Percentiles rank a stretch among this genome's conserved stretches.
Evolutionary conservation across 1,140 invertebrate species (phyloP).

Genomic region (Anastrepha ludens): DNA sequence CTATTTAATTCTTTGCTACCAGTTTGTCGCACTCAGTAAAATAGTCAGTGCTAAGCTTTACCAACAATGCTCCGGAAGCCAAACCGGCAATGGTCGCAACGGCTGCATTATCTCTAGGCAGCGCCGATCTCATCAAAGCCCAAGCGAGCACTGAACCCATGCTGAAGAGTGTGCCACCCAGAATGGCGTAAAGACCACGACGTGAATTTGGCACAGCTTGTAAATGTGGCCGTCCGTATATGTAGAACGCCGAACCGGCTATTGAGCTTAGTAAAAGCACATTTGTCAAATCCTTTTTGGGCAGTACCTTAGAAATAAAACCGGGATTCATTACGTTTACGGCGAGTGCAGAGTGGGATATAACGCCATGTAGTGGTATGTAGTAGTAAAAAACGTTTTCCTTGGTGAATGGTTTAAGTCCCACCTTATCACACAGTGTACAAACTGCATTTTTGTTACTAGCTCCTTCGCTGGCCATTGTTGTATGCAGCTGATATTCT

Average conservation of each 20-base stretch:
- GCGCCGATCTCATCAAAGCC: constrained; percentile 81
- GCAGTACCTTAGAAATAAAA: constrained; percentile 75
- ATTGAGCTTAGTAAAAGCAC: constrained; percentile 78
- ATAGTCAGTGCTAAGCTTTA: constrained; percentile 79
- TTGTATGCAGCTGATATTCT: constrained; percentile 16
- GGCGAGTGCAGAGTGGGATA: constrained; percentile 78
- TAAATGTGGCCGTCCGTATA: constrained; percentile 79
- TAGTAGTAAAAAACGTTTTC: constrained; percentile 80
- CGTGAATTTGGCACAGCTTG: constrained; percentile 72
- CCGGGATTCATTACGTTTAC: constrained; percentile 82
- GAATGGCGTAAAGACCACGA: constrained; percentile 78
- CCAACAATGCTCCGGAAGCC: constrained; percentile 77
- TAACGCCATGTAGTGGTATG: constrained; percentile 78
- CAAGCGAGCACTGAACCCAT: constrained; percentile 84
- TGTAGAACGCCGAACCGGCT: constrained; percentile 79
- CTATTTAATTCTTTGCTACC: constrained; percentile 46
- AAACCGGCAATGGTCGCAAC: constrained; percentile 78
- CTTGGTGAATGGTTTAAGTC: constrained; percentile 77
- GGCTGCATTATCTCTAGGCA: constrained; percentile 79
- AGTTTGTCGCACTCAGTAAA: constrained; percentile 69
- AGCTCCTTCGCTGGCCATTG: constrained; percentile 64
- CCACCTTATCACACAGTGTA: constrained; percentile 75
- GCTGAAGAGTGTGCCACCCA: constrained; percentile 81
- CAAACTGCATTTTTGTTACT: constrained; percentile 58
- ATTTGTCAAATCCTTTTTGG: constrained; percentile 74